Evolutionary conservation across 1,140 invertebrate species (phyloP).

Genomic region (Musca vetustissima): DNA sequence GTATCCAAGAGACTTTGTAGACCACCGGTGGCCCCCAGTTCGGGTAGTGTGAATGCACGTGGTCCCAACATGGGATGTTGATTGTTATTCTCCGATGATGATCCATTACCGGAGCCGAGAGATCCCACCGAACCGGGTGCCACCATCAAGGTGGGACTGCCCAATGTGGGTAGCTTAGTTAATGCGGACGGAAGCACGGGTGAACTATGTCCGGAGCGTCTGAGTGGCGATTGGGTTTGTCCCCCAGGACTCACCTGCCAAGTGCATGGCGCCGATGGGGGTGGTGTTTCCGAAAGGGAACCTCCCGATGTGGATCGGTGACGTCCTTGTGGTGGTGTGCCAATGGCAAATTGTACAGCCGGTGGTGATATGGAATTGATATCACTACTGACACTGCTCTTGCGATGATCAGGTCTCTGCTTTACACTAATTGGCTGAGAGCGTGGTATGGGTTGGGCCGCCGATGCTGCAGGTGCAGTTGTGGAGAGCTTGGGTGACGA

Average conservation of each 20-base stretch:
- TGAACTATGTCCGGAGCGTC: constrained; percentile 71
- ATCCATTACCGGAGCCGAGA: constrained; percentile 55
- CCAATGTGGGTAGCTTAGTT: constrained; percentile 63
- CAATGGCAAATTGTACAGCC: constrained; percentile 85
- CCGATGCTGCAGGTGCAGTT: constrained; percentile 33
- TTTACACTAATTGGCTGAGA: constrained; percentile 80
- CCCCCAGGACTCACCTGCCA: constrained; percentile 72
- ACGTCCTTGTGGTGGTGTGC: constrained; percentile 76
- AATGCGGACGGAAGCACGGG: constrained; percentile 67
- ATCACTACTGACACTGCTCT: constrained; percentile 67
- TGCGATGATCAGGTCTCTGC: constrained; percentile 67
- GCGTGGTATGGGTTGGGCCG: constrained; percentile 64
- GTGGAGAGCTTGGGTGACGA: constrained; percentile 22
- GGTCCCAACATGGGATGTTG: constrained; percentile 68
- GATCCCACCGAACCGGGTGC: constrained; percentile 58
- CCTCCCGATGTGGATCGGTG: constrained; percentile 69
- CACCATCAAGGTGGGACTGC: constrained; percentile 59
- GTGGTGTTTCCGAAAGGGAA: constrained; percentile 71
- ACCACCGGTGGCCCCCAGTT: constrained; percentile 69
- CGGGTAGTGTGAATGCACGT: constrained; percentile 75
- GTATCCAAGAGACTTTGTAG: constrained; percentile 63
- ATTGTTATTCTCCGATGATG: constrained; percentile 49
- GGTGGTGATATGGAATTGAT: constrained; percentile 89
- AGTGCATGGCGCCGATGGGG: constrained; percentile 66
- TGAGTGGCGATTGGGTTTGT: constrained; percentile 69